phyloP scores from a whole-genome alignment of 2,797 vertebrate species.

The Alfaro cultratus region DNA sequence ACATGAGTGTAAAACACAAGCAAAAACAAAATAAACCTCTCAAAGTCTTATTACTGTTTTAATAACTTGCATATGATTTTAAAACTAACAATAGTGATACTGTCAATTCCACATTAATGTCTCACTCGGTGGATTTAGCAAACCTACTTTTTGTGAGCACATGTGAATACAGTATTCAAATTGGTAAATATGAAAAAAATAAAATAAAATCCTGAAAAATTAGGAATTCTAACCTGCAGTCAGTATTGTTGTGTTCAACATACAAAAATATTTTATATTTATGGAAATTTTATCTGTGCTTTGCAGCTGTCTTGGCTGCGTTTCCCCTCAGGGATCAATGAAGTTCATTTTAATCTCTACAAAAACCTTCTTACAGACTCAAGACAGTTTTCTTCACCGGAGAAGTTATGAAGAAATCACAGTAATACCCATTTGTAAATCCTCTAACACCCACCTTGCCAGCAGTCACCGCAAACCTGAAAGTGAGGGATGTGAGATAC shows the following conservation, averaged over 20 bases:
- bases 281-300: constrained; percentile 62
- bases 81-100: not conserved
- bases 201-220: constrained; percentile 6
- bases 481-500: constrained; percentile 33
- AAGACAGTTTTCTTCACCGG: constrained; percentile 46
- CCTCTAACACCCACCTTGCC: constrained; percentile 49
- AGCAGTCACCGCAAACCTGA: constrained; percentile 36
- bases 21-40: not conserved
- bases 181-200: constrained; percentile 19
- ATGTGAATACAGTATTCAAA: constrained; percentile 28
- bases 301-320: constrained; percentile 56
- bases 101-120: not conserved
- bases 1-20: not conserved
- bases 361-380: constrained; percentile 55
- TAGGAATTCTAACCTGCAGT: constrained; percentile 24
- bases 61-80: not conserved
- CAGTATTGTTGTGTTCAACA: constrained; percentile 38
- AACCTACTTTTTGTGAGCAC: constrained; percentile 13
- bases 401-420: constrained; percentile 52
- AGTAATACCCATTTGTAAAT: constrained; percentile 50
- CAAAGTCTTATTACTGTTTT: not conserved
- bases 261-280: constrained; percentile 51
- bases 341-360: constrained; percentile 65
- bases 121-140: not conserved
- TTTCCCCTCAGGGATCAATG: constrained; percentile 55